Evolutionary conservation across 2,797 vertebrate species (phyloP).

Genomic region (Scarus forsteni): DNA sequence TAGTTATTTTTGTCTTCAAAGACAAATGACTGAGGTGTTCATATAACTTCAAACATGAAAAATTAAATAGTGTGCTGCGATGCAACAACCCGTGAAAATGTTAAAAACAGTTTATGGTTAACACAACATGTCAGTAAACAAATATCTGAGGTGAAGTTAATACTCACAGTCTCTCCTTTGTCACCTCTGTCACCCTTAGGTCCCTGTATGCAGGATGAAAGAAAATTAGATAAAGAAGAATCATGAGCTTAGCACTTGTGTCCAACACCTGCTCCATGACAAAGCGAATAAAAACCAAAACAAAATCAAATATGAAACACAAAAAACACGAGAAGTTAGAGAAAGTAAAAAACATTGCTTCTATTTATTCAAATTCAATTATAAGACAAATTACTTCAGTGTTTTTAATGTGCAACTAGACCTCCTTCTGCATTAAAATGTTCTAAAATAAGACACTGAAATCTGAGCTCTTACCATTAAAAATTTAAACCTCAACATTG

Average conservation of each 20-base stretch:
- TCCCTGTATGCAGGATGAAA: slow-evolving; percentile 70
- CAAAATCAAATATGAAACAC: too few relatives aligned
- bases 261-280: not conserved
- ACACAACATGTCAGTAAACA: not conserved
- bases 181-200: slow-evolving; percentile 77
- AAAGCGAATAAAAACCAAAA: not conserved
- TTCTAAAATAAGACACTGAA: too few relatives aligned
- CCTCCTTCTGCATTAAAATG: not conserved
- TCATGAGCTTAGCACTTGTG: not conserved
- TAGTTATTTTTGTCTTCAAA: too few relatives aligned
- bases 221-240: slow-evolving; percentile 4
- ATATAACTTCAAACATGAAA: not conserved
- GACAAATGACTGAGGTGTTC: too few relatives aligned
- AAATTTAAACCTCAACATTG: too few relatives aligned
- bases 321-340: not conserved
- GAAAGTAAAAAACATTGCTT: not conserved
- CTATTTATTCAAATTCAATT: not conserved
- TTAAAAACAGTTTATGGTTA: not conserved
- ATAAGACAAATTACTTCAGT: too few relatives aligned
- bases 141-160: not conserved
- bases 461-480: too few relatives aligned
- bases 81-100: not conserved
- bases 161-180: slow-evolving; percentile 81
- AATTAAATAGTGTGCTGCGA: not conserved
- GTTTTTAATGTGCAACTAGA: not conserved